Conservation (phyloP, 2,113 vertebrate species). For the Monopterus albus region DNA sequence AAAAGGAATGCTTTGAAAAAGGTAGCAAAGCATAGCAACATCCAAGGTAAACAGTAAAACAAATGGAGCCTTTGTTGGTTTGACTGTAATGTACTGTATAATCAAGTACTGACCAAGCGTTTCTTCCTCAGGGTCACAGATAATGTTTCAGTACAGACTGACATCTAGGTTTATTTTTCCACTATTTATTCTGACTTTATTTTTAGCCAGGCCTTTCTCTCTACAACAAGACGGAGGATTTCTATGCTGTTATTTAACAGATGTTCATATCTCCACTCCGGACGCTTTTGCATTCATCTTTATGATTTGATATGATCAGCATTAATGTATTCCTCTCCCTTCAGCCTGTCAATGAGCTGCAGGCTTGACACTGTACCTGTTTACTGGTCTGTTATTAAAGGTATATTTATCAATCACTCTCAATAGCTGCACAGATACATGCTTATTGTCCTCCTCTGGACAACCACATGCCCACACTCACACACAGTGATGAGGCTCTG, state of each 20-base stretch:
- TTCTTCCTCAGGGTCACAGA: slow-evolving; percentile 14
- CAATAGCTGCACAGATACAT: slow-evolving; percentile 28
- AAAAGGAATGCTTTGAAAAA: slow-evolving; percentile 17
- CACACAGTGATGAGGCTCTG: slow-evolving; percentile 48
- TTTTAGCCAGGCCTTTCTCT: not conserved
- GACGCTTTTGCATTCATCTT: slow-evolving; percentile 15
- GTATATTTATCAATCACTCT: slow-evolving; percentile 51
- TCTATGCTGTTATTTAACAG: slow-evolving; percentile 8
- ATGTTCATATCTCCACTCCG: not conserved
- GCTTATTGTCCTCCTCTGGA: slow-evolving; percentile 37
- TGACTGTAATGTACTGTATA: not conserved
- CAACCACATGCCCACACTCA: slow-evolving; percentile 24
- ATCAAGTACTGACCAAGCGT: slow-evolving; percentile 13
- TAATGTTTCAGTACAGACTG: slow-evolving; percentile 24
- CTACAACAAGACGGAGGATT: not conserved
- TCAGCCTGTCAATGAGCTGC: slow-evolving; percentile 32
- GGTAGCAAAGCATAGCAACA: not conserved
- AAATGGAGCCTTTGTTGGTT: not conserved
- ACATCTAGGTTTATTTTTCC: slow-evolving; percentile 18
- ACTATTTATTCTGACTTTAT: slow-evolving; percentile 7
- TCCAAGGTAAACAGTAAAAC: slow-evolving; percentile 19
- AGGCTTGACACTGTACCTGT: slow-evolving; percentile 31
- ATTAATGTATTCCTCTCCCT: slow-evolving; percentile 2
- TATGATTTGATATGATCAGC: slow-evolving; percentile 20
- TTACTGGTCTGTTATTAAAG: slow-evolving; percentile 58